phyloP scores from a whole-genome alignment of 1,140 invertebrate genomes.

The Doryteuthis pealeii region DNA sequence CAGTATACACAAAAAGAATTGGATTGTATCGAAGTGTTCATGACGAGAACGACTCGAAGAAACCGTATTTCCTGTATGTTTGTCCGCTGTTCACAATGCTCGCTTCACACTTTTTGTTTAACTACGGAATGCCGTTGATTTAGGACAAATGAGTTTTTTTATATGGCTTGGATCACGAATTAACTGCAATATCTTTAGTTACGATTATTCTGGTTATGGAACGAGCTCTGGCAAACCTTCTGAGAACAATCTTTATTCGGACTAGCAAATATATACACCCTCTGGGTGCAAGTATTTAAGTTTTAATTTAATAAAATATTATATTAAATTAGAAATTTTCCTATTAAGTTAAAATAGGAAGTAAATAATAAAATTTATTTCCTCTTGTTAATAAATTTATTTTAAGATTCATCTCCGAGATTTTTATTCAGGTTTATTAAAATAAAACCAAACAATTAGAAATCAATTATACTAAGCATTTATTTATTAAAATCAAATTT shows the following conservation, averaged over 20 bases:
- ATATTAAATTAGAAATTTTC: too few species aligned
- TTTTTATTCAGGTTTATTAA: too few species aligned
- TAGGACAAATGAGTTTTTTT: conserved; percentile 95
- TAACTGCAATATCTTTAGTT: conserved; percentile 99
- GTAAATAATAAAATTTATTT: too few species aligned
- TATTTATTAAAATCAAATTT: too few species aligned
- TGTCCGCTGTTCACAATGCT: conserved; percentile 88
- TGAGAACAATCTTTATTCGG: conserved; percentile 98
- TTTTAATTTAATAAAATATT: too few species aligned
- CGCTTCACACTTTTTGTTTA: conserved; percentile 98
- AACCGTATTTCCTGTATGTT: conserved; percentile 97
- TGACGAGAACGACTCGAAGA: conserved; percentile 53
- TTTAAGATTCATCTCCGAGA: too few species aligned
- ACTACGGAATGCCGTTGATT: conserved; percentile 74
- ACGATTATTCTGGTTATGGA: conserved; percentile 92
- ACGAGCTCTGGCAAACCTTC: conserved; percentile 82
- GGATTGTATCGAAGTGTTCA: conserved; percentile 86
- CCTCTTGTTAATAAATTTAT: too few species aligned
- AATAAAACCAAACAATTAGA: too few species aligned
- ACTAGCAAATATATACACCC: too few species aligned
- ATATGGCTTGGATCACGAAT: conserved; percentile 94
- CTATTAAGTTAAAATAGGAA: too few species aligned
- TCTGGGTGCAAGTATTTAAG: too few species aligned
- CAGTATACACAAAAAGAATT: conserved; percentile 95
- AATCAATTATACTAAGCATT: too few species aligned